Base-by-base conservation (phyloP, 2,113 vertebrate species). In the Otis tarda region DNA sequence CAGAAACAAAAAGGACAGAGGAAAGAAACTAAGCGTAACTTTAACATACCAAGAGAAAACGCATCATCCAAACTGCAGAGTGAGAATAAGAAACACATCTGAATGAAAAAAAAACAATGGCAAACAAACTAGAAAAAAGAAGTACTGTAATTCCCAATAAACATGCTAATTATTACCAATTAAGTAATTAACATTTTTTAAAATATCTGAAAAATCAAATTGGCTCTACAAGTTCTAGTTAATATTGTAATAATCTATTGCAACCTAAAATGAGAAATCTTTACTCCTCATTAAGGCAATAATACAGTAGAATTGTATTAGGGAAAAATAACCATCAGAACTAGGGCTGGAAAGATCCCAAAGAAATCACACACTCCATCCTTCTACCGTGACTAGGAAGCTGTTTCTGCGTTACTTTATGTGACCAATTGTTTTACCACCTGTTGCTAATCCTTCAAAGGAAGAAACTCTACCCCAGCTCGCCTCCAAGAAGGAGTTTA, bases 221-320 rank as follows among this genome's bases (percentile, higher is more conserved):
- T 83, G 20, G 20, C 57, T 92, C 28, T 80, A 53, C 25, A 90
- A 88, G 67, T 74, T 92, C 67, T 95, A 92, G 92, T 94, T 94
- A 92, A 85, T 86, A 59, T 35, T 76, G 22, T 79, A 88, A 82
- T 87, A 79, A 83, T 88, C 93, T 94, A 82, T 79, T 53, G 60
- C 57, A 88, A 64, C 2, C 13, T 76, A 88, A 88, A 95, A 95
- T 71, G 53, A 85, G 31, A 85, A 85, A 75, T 56, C 18, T 86
- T 83, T 78, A 4, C 31, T 89, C 16, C 53, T 90, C 63, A 69
- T 90, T 92, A 95, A 89, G 73, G 35, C 13, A 79, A 12, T 60
- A 95, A 91, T 61, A 69, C 30, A 43, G 43, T 14, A 71, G 45
- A 93, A 79, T 25, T 90, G 14, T 76, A 47, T 67, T 24, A 47